Evolutionary conservation across 2,113 vertebrate genomes (phyloP).

Genomic region (Coptodon rendalli): DNA sequence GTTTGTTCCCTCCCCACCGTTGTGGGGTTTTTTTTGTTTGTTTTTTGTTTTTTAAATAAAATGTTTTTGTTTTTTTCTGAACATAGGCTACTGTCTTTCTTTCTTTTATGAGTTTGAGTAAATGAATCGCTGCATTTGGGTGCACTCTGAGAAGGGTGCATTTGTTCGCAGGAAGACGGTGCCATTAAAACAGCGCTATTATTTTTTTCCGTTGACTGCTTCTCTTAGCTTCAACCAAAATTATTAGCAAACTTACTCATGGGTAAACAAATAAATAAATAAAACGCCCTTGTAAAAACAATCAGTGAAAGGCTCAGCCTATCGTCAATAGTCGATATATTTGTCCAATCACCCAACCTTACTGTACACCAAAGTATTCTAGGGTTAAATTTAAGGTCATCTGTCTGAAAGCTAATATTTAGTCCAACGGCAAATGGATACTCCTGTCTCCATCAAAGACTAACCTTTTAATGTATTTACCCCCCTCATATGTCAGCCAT

Average conservation of each 20-base stretch:
- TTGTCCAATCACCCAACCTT: not conserved
- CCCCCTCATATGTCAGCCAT: not conserved
- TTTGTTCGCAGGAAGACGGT: not conserved
- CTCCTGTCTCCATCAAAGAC: not conserved
- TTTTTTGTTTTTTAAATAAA: not conserved
- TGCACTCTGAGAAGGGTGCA: not conserved
- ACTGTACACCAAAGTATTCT: not conserved
- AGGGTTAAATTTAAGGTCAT: not conserved
- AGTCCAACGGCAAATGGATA: not conserved
- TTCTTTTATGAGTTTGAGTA: not conserved
- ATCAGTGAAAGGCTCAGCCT: not conserved
- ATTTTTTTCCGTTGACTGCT: not conserved
- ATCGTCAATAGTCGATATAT: not conserved
- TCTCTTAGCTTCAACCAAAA: not conserved
- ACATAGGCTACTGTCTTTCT: not conserved
- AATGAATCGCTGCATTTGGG: not conserved
- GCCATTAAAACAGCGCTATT: not conserved
- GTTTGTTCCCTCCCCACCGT: not conserved
- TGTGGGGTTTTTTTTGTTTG: rapidly evolving
- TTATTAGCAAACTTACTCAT: not conserved
- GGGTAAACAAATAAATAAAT: not conserved
- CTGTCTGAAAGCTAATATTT: not conserved
- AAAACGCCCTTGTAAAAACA: too few relatives aligned
- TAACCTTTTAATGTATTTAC: not conserved
- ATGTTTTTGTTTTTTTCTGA: not conserved